Conservation (phyloP, 2,797 vertebrate species). For the Eulemur coronatus region DNA sequence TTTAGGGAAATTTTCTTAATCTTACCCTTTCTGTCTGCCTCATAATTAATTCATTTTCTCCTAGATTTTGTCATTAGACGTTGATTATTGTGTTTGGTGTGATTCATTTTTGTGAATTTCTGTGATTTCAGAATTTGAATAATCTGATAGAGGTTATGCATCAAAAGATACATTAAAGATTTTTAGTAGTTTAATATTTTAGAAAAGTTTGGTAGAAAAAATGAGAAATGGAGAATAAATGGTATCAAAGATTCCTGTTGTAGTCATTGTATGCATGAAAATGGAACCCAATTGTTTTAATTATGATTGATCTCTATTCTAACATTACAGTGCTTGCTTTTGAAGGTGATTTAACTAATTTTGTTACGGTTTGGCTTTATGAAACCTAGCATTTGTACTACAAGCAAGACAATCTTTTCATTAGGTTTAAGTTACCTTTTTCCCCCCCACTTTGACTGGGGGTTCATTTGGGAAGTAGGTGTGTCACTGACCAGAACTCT, state of each 20-base stretch:
- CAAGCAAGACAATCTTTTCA: not conserved
- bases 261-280: not conserved
- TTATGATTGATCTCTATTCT: not conserved
- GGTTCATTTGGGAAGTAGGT: not conserved
- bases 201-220: not conserved
- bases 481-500: not conserved
- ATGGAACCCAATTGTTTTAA: not conserved
- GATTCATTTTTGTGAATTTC: not conserved
- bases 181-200: not conserved
- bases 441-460: not conserved
- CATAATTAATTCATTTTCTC: not conserved
- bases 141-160: not conserved
- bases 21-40: not conserved
- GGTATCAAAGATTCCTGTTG: not conserved
- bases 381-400: not conserved
- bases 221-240: not conserved
- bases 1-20: not conserved
- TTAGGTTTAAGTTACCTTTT: not conserved
- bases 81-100: not conserved
- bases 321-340: not conserved
- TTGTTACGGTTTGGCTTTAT: not conserved
- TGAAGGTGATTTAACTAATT: not conserved
- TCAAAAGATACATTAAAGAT: not conserved
- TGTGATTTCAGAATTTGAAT: not conserved
- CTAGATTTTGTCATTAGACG: not conserved